Evolutionary conservation across 2,113 vertebrate genomes (phyloP), one percentile per base, ranked within the genome.

Genomic region (Ophthalmolycus amberensis): DNA sequence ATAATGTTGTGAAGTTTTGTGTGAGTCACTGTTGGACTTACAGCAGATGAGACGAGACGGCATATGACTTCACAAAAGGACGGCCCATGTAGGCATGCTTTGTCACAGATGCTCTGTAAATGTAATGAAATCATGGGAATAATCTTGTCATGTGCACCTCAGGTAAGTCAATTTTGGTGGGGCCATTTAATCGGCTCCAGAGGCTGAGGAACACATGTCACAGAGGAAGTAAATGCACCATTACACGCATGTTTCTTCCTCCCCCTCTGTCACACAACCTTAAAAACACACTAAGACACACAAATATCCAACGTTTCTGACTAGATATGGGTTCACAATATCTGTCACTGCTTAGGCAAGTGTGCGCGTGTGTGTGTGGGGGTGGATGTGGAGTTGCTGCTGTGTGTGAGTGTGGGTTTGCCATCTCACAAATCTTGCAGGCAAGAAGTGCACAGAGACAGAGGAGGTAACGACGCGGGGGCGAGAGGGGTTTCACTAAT

Each of bases 401-500:
- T 69, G 75, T 70, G 87, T 82, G 82, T 70, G 72, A 59, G 83
- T 63, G 83, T 80, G 71, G 80, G 79, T 84, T 81, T 89, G 89
- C 68, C n/a, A 83, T 66, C 72, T 84, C 82, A 74, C 88, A 85
- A 38, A 71, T 82, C 78, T 79, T 62, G 80, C 77, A 81, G 87
- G 86, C 75, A 71, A 75, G 70, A 84, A 50, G 76, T 77, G 50
- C 58, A 60, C 48, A 27, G 75, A 86, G 60, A 52, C 73, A 40
- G 64, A 16, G 50, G 85, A 80, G 76, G 77, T 74, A 89, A 82
- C 8, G 56, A 83, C 12, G 86, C 42, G 82, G 84, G 89, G 91
- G 91, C 65, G 88, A 86, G 86, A 87, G 91, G 90, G 93, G 88
- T 92, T 94, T 89, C 89, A 90, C 91, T 77, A 91, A 92, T 88